These are phyloP conservation scores for Apis cerana DNA, from an alignment of 1,140 invertebrate genomes.

Conservation along the genomic window DNA sequence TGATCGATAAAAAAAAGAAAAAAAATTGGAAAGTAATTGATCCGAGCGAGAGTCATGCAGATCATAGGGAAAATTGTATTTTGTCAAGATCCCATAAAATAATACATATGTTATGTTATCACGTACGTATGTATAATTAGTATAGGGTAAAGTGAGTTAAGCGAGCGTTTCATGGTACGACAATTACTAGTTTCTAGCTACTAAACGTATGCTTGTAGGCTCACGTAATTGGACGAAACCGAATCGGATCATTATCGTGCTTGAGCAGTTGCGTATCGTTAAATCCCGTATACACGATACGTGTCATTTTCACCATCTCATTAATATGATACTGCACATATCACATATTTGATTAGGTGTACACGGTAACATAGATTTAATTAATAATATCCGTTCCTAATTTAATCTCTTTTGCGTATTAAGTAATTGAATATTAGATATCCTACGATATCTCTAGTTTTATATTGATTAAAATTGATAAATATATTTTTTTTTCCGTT, in stretches of 20 bases:
- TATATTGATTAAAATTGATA: too few species aligned
- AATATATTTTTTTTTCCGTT: too few species aligned
- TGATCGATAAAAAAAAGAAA: constrained; percentile 1
- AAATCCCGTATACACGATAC: not conserved
- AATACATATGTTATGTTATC: too few species aligned
- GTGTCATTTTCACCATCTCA: not conserved
- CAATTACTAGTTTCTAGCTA: not conserved
- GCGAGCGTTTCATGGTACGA: too few species aligned
- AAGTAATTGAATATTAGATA: too few species aligned
- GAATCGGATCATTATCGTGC: constrained; percentile 31
- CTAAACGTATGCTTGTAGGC: constrained; percentile 33
- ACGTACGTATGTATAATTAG: too few species aligned
- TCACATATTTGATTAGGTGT: not conserved
- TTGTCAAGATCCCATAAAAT: too few species aligned
- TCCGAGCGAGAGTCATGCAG: not conserved
- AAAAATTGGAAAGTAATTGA: not conserved
- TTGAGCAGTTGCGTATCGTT: not conserved
- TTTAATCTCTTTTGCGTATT: too few species aligned
- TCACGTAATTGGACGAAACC: constrained; percentile 19
- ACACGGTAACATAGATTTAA: too few species aligned
- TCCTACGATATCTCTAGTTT: too few species aligned
- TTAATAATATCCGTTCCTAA: too few species aligned
- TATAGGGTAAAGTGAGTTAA: not conserved
- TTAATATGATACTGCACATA: not conserved
- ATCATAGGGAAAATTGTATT: not conserved